Evolutionary conservation across 37 sponge, comb jelly and placozoan species (phyloP), one percentile per base, ranked within the genome.

Genomic region (Chondrosia reniformis): DNA sequence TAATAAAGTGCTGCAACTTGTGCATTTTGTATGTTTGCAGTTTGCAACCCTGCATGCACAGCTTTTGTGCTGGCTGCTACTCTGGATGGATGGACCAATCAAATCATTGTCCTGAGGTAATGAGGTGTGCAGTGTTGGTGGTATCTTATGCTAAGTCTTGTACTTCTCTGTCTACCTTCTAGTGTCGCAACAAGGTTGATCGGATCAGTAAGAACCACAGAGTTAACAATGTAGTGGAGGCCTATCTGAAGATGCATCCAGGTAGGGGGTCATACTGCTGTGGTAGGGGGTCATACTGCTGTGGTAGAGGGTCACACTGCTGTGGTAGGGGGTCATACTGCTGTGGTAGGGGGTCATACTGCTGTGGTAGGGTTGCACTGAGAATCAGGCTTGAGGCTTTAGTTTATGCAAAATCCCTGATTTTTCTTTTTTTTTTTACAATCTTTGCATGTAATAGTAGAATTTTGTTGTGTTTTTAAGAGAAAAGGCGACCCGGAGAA

Each of bases 21-120:
- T n/a, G n/a, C n/a, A n/a, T n/a, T n/a, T n/a, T n/a, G n/a, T n/a
- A 17, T 56, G 40, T 33, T 0, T 33, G 0, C 65, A 93, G 94
- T 43, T 76, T 96, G 27, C 97, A 93, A 71, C 97, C 97, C 8
- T 96, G 97, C 45, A 85, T 93, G 91, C 97, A 96, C 55, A 79
- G 79, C 31, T 96, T 89, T 61, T 96, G 97, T 85, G 91, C 69
- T 41, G 97, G 97, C 31, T 96, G 97, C 67, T 96, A 96, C 76
- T 96, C 97, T 13, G 79, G 76, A 7, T 96, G 97, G 97, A 96
- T 96, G 97, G 73, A 56, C 1, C 57, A 74, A n/a, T 89, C 97
- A 34, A 79, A 75, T 27, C 58, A 75, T 6, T 96, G 97, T 63
- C 97, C 97, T 12, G 79, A 81, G 33, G 95, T 94, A 33, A 83